A percentile compares a stretch with the other conserved stretches of the same genome.
Conservation (phyloP, 2,888 invertebrate genomes). For the Drosophila helvetica region DNA sequence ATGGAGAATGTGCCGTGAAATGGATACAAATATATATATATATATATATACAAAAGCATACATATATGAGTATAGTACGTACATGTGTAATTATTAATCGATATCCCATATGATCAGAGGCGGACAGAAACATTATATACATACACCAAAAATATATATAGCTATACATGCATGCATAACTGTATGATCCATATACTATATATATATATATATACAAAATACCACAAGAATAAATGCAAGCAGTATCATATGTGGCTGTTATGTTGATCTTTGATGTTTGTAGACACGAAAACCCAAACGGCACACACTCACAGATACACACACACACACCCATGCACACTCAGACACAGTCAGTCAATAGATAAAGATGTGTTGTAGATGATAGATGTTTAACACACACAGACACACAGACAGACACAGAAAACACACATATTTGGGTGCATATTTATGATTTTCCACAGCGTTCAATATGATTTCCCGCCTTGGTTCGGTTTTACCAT, state of each 20-base stretch:
- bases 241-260: slow-evolving; percentile 58
- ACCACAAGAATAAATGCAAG: slow-evolving; percentile 47
- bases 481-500: slow-evolving; percentile 44
- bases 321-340: slow-evolving; percentile 27
- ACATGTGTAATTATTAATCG: slow-evolving; percentile 67
- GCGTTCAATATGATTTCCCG: slow-evolving; percentile 36
- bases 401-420: slow-evolving; percentile 35
- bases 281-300: slow-evolving; percentile 65
- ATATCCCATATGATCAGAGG: slow-evolving; percentile 34
- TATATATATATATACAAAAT: slow-evolving; percentile 35
- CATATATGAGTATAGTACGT: slow-evolving; percentile 35
- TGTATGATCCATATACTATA: slow-evolving; percentile 42
- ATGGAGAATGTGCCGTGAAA: slow-evolving; percentile 69
- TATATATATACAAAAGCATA: slow-evolving; percentile 57
- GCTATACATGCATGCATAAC: slow-evolving; percentile 48
- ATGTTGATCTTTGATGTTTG: slow-evolving; percentile 81
- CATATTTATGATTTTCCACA: slow-evolving; percentile 50
- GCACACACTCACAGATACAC: slow-evolving; percentile 17
- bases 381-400: slow-evolving; percentile 37
- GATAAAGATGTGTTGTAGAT: slow-evolving; percentile 9
- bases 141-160: slow-evolving; percentile 38
- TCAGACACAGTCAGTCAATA: slow-evolving; percentile 34
- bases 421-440: slow-evolving; percentile 59
- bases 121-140: slow-evolving; percentile 39
- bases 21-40: slow-evolving; percentile 56